phyloP scores from a whole-genome alignment of 2,113 vertebrate species.

The Thermophis baileyi region DNA sequence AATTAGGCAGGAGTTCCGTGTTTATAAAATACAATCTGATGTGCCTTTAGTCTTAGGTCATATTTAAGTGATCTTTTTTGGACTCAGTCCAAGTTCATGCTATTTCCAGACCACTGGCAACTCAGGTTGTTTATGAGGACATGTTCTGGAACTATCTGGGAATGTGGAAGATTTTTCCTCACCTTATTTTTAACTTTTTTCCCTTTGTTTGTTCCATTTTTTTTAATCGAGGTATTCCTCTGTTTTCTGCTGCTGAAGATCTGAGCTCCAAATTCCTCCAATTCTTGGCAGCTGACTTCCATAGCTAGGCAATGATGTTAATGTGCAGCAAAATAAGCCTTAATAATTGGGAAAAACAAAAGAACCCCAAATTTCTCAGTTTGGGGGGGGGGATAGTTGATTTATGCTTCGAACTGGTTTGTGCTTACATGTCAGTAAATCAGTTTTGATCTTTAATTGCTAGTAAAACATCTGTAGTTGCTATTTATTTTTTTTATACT shows the following conservation, averaged over 20 bases:
- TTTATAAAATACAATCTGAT: not conserved
- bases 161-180: not conserved
- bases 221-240: not conserved
- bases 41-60: not conserved
- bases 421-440: not conserved
- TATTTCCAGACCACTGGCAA: not conserved
- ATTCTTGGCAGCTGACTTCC: not conserved
- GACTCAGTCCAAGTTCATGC: not conserved
- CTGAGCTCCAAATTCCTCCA: not conserved
- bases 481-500: not conserved
- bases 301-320: not conserved
- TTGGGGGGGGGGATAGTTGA: not conserved
- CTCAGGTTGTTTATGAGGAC: not conserved
- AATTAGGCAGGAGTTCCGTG: not conserved
- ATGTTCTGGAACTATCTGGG: not conserved
- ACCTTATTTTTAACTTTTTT: not conserved
- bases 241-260: not conserved
- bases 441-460: not conserved
- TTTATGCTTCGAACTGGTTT: not conserved
- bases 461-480: not conserved
- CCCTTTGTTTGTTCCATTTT: not conserved
- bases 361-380: not conserved
- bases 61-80: not conserved
- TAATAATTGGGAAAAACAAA: not conserved
- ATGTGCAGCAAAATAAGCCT: not conserved